These are phyloP conservation scores for Orchestes rusci DNA, from an alignment of 2,888 invertebrate species.

Conservation along the genomic window DNA sequence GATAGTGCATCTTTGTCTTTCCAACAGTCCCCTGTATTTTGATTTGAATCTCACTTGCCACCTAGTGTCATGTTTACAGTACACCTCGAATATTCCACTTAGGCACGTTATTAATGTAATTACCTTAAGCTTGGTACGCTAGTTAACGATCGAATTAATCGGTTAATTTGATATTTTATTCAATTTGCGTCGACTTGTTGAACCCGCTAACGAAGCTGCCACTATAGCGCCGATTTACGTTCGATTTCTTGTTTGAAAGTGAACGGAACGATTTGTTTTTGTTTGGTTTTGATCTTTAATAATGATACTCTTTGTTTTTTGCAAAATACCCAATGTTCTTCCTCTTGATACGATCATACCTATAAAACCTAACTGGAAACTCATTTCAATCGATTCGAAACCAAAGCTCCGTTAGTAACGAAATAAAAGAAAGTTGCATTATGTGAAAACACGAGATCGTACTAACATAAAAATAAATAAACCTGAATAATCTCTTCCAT, in stretches of 20 bases:
- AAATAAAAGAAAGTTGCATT: too few species aligned
- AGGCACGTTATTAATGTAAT: conserved; percentile 22
- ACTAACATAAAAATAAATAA: conserved; percentile 24
- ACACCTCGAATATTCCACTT: conserved; percentile 17
- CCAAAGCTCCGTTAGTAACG: too few species aligned
- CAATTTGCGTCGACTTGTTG: conserved; percentile 6
- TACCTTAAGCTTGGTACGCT: conserved; percentile 14
- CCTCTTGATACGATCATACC: too few species aligned
- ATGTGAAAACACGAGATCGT: too few species aligned
- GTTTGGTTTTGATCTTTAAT: too few species aligned
- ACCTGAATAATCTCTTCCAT: conserved; percentile 21
- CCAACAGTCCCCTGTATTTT: conserved; percentile 1
- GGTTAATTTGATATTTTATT: conserved; percentile 21
- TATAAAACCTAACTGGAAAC: too few species aligned
- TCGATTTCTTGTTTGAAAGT: too few species aligned
- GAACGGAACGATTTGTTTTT: too few species aligned
- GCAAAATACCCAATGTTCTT: too few species aligned
- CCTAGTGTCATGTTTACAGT: conserved; percentile 17
- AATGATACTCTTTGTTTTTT: too few species aligned
- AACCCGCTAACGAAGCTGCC: conserved; percentile 8
- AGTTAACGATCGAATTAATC: conserved; percentile 17
- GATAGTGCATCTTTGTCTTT: background rate
- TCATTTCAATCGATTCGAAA: too few species aligned
- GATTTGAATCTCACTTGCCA: conserved; percentile 10
- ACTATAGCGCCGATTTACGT: background rate